These are phyloP conservation scores for Hymenochirus boettgeri DNA, from an alignment of 2,113 vertebrate genomes.

Conservation along the genomic window DNA sequence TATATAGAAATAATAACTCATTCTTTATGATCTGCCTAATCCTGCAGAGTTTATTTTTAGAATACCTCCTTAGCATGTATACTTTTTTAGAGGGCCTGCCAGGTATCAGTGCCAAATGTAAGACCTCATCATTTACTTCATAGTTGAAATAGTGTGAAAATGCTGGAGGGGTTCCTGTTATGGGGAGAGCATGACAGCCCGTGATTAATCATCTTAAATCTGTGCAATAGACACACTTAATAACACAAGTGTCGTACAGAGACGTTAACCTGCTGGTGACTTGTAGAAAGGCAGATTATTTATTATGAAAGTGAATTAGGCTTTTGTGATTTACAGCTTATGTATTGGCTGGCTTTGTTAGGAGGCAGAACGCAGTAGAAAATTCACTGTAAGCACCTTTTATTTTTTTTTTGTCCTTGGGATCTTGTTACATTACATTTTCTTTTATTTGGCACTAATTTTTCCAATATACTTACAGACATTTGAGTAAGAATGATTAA, in stretches of 20 bases:
- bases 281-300: slow-evolving; percentile 14
- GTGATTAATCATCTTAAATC: slow-evolving; percentile 38
- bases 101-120: slow-evolving; percentile 37
- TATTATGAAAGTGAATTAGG: slow-evolving; percentile 2
- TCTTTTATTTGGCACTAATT: slow-evolving; percentile 1
- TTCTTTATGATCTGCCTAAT: slow-evolving; percentile 34
- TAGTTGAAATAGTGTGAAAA: slow-evolving; percentile 14
- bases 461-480: not conserved
- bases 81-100: slow-evolving; percentile 16
- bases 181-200: slow-evolving; percentile 22
- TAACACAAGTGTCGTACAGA: slow-evolving; percentile 20
- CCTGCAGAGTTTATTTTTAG: slow-evolving; percentile 44
- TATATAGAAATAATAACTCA: slow-evolving; percentile 22
- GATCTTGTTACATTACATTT: not conserved
- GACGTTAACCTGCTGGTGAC: slow-evolving; percentile 22
- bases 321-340: slow-evolving; percentile 2
- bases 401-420: too few relatives aligned
- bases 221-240: slow-evolving; percentile 22
- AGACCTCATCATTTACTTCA: slow-evolving; percentile 39
- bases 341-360: not conserved
- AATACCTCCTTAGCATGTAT: slow-evolving; percentile 18
- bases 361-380: not conserved
- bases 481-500: not conserved
- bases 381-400: not conserved
- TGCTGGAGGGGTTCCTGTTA: slow-evolving; percentile 38